phyloP scores from a whole-genome alignment of 2,888 invertebrate species.

The Clistopyga incitator region DNA sequence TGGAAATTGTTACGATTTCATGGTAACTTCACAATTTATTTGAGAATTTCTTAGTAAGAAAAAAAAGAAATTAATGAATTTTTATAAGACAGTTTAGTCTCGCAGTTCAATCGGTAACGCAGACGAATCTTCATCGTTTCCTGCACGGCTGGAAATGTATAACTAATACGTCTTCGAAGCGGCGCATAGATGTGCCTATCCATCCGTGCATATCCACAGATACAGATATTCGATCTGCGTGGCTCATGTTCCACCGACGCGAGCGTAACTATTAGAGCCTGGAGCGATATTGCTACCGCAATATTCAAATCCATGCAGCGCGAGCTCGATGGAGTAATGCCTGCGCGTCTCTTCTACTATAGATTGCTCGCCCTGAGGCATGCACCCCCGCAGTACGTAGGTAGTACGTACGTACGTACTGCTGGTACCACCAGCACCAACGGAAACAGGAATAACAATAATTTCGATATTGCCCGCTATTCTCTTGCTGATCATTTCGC shows the following conservation, averaged over 20 bases:
- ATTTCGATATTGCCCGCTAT: constrained; percentile 83
- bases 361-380: constrained; percentile 82
- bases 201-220: constrained; percentile 69
- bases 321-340: constrained; percentile 79
- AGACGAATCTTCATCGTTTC: constrained; percentile 31
- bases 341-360: constrained; percentile 77
- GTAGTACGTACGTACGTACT: constrained; percentile 48
- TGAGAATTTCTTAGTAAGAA: neutral
- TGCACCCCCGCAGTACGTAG: constrained; percentile 64
- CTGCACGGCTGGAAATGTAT: constrained; percentile 52
- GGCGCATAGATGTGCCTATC: constrained; percentile 71
- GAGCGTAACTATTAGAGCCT: constrained; percentile 81
- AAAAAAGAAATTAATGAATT: neutral
- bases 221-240: constrained; percentile 72
- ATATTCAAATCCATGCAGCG: constrained; percentile 82
- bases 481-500: constrained; percentile 81
- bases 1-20: no score
- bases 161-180: constrained; percentile 60
- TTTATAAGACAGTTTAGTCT: neutral
- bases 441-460: constrained; percentile 80
- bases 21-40: no score
- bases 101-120: neutral
- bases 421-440: constrained; percentile 54
- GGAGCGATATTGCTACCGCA: constrained; percentile 81
- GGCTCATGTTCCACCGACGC: constrained; percentile 62